Base-by-base conservation (phyloP, 2,113 vertebrate genomes). In the Melanerpes formicivorus region DNA sequence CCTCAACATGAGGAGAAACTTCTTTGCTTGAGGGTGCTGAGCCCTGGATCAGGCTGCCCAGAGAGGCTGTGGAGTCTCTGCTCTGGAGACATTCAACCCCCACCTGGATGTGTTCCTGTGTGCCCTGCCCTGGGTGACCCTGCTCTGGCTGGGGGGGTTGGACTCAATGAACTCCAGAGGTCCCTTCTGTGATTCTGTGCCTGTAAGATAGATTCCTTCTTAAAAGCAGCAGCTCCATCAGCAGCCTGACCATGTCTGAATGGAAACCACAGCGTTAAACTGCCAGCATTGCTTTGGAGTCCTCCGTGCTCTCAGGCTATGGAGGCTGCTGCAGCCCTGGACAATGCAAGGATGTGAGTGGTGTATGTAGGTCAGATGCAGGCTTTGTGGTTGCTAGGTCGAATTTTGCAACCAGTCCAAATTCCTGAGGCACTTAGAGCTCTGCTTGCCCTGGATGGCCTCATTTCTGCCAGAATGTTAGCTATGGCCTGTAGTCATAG, bases 351-450 rank as follows among this genome's bases (percentile, higher is more conserved):
- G 50, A 66, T 59, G 11, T 8, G 44, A 93, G 72, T 9, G 73
- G 52, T 1, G 3, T 87, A 96, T 97, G 96, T 95, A 96, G 92
- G 92, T 96, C 94, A 96, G 75, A 90, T 91, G 71, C 70, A 67
- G 26, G 71, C 60, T 95, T 94, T 90, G 90, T 88, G 93, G 84
- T 70, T 90, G 84, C 86, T 88, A 23, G 87, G 76, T 76, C 96
- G 87, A 91, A 90, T 90, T 93, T 96, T 95, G 90, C 94, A 96
- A 79, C 16, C 58, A 17, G 14, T 85, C 71, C 25, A 69, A 34
- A 72, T 90, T 87, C 94, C 77, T 37, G 71, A 91, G 93, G 85
- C 89, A 84, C 77, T 95, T 94, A 83, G 91, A 84, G 88, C 81
- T 83, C 95, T 2, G 3, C 88, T 91, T 94, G 52, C 65, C 63